Conservation (phyloP, 1,140 invertebrate genomes). For the Thaumetopoea pityocampa region DNA sequence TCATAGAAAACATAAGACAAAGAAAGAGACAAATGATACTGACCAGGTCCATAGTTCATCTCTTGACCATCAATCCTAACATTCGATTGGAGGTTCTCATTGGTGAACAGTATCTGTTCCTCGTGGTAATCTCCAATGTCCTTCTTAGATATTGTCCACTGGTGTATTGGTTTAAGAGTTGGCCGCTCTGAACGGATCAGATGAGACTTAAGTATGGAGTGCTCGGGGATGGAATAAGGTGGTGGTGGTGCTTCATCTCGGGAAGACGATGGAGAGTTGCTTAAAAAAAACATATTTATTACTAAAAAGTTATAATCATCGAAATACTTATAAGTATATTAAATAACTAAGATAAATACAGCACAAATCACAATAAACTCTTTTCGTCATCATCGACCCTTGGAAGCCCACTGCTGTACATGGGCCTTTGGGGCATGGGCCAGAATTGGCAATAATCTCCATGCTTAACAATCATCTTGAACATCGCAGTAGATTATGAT, state of each 20-base stretch:
- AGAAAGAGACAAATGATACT: too few relatives aligned
- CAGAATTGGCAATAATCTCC: too few relatives aligned
- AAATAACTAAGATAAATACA: too few relatives aligned
- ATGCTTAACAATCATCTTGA: too few relatives aligned
- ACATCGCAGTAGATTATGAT: too few relatives aligned
- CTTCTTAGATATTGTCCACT: slow-evolving; percentile 73
- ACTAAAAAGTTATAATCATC: too few relatives aligned
- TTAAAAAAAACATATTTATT: slow-evolving; percentile 22
- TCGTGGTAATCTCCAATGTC: slow-evolving; percentile 66
- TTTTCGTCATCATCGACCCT: too few relatives aligned
- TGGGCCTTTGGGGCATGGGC: too few relatives aligned
- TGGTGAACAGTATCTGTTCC: slow-evolving; percentile 69
- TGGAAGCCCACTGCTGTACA: too few relatives aligned
- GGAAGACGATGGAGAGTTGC: slow-evolving; percentile 56
- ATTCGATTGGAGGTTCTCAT: slow-evolving; percentile 57
- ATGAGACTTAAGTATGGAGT: slow-evolving; percentile 71
- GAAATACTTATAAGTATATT: too few relatives aligned
- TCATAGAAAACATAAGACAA: too few relatives aligned
- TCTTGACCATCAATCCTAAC: slow-evolving; percentile 49
- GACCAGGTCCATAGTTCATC: slow-evolving; percentile 58
- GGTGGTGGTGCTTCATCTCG: slow-evolving; percentile 47
- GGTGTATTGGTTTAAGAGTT: slow-evolving; percentile 55
- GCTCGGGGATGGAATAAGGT: slow-evolving; percentile 51
- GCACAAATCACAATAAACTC: too few relatives aligned
- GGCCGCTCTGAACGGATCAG: slow-evolving; percentile 42